These are phyloP conservation scores for Drosophila barbarae DNA, from an alignment of 2,888 invertebrate genomes.

Conservation along the genomic window DNA sequence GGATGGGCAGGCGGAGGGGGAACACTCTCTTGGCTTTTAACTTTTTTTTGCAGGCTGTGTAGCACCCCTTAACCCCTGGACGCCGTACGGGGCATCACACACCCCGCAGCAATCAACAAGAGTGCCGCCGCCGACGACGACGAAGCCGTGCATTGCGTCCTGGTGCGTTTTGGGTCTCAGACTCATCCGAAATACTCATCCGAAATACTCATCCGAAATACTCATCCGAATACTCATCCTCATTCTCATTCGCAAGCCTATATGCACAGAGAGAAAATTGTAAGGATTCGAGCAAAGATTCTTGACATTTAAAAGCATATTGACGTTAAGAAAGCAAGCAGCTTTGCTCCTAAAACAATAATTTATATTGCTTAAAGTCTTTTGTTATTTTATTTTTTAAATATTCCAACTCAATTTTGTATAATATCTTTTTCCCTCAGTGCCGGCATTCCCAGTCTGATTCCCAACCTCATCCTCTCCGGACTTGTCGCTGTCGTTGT, in stretches of 20 bases:
- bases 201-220: slow-evolving; percentile 2
- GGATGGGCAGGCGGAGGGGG: not conserved
- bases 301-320: too few relatives aligned
- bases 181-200: slow-evolving; percentile 25
- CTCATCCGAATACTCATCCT: slow-evolving; percentile 2
- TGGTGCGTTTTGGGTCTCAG: slow-evolving; percentile 50
- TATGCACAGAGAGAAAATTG: slow-evolving; percentile 3
- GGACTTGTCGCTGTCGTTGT: slow-evolving; percentile 45
- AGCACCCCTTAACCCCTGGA: slow-evolving; percentile 21
- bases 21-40: slow-evolving; percentile 61
- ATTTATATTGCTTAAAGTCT: not conserved
- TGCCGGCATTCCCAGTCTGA: slow-evolving; percentile 26
- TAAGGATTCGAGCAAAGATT: not conserved
- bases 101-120: slow-evolving; percentile 68
- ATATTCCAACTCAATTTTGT: not conserved
- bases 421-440: not conserved
- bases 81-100: slow-evolving; percentile 27
- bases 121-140: slow-evolving; percentile 64
- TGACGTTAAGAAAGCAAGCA: too few relatives aligned
- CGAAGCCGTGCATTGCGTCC: slow-evolving; percentile 54
- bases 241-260: not conserved
- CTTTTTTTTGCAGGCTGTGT: slow-evolving; percentile 61
- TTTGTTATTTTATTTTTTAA: not conserved
- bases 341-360: not conserved
- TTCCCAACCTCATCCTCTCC: slow-evolving; percentile 25